Conservation (phyloP, 2,113 vertebrate genomes). For the Rhegmatorhina hoffmannsi region DNA sequence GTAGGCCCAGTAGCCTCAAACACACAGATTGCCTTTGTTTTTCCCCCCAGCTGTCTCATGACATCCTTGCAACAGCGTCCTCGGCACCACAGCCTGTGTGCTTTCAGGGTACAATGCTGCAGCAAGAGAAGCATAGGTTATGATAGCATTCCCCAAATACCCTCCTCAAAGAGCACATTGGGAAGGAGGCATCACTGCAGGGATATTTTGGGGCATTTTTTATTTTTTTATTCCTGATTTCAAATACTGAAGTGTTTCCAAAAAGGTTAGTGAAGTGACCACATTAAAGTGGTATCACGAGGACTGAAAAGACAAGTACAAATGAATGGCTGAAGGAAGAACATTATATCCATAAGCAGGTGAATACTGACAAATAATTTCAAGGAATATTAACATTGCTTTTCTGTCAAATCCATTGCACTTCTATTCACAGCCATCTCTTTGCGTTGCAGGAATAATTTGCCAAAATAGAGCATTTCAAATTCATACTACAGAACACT, state of each 20-base stretch:
- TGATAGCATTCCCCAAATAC: neutral
- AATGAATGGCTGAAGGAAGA: neutral
- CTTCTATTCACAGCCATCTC: neutral
- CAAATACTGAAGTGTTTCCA: neutral
- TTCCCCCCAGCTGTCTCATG: neutral
- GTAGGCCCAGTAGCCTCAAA: neutral
- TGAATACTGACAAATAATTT: neutral
- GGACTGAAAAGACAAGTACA: neutral
- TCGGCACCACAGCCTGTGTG: fast-evolving
- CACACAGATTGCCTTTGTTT: neutral
- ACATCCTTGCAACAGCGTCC: neutral
- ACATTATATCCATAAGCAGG: neutral
- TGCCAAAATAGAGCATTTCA: neutral
- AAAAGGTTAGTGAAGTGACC: neutral
- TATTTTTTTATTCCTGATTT: neutral
- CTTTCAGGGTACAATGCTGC: neutral
- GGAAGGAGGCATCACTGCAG: neutral
- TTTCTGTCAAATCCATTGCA: neutral
- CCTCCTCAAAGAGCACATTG: neutral
- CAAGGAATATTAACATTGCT: neutral
- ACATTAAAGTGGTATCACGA: neutral
- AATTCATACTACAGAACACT: neutral
- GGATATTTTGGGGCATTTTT: neutral
- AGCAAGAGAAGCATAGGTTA: neutral
- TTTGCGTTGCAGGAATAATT: neutral